These are phyloP conservation scores for Neoitamus cyanurus DNA, from an alignment of 2,888 invertebrate species.

Conservation along the genomic window DNA sequence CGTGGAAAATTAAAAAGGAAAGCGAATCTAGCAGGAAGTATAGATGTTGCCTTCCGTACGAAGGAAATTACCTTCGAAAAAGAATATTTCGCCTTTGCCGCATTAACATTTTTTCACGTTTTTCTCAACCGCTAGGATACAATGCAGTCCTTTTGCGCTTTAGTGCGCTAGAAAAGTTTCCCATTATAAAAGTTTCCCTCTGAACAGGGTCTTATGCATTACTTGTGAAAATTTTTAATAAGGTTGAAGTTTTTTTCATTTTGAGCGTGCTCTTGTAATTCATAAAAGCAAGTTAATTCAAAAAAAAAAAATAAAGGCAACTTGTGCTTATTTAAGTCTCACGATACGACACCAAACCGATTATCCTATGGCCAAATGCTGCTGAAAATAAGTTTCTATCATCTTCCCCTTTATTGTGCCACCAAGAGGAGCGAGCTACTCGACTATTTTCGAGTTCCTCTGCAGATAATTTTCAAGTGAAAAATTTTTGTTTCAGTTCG, in stretches of 20 bases:
- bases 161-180: slow-evolving; percentile 27
- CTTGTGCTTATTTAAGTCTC: neutral
- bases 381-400: neutral
- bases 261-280: neutral
- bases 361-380: neutral
- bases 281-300: slow-evolving; percentile 10
- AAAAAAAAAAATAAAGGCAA: slow-evolving; percentile 10
- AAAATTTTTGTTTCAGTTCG: neutral
- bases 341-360: neutral
- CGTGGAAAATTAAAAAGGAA: slow-evolving; percentile 20
- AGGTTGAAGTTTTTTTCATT: slow-evolving; percentile 26
- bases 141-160: slow-evolving; percentile 28
- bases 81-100: neutral
- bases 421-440: neutral
- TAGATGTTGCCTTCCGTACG: neutral
- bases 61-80: slow-evolving; percentile 26
- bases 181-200: slow-evolving; percentile 23
- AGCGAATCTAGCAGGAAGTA: neutral
- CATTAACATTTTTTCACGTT: neutral
- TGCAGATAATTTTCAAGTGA: slow-evolving; percentile 1
- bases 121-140: neutral
- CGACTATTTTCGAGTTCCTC: neutral
- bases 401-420: neutral
- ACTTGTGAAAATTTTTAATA: slow-evolving; percentile 36
- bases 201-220: slow-evolving; percentile 14